phyloP scores from a whole-genome alignment of 2,888 invertebrate species.

The Tridacna gigas region DNA sequence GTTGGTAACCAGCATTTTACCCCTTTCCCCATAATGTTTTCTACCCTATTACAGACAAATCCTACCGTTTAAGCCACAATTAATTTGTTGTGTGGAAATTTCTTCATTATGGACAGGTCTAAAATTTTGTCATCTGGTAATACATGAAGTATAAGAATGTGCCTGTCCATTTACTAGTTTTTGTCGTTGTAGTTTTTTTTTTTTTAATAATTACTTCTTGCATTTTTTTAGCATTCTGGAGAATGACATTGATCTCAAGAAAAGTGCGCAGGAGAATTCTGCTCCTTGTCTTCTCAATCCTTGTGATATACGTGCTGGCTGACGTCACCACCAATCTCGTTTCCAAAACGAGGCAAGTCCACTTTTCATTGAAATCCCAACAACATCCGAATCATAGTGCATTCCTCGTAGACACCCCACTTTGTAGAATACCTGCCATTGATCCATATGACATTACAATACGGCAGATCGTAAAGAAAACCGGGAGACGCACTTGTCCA shows the following conservation, averaged over 20 bases:
- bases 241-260: constrained; percentile 22
- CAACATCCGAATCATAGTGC: background rate
- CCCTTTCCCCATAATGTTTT: too few relatives aligned
- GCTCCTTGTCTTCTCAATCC: background rate
- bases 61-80: too few relatives aligned
- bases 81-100: too few relatives aligned
- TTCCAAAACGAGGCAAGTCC: background rate
- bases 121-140: too few relatives aligned
- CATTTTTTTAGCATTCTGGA: too few relatives aligned
- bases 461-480: constrained; percentile 63
- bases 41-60: too few relatives aligned
- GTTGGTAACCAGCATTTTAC: too few relatives aligned
- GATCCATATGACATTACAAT: constrained; percentile 79
- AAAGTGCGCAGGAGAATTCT: constrained; percentile 26
- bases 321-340: constrained; percentile 13
- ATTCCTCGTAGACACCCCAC: constrained; percentile 78
- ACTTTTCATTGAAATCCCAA: background rate
- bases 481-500: constrained; percentile 67
- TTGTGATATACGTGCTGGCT: constrained; percentile 6
- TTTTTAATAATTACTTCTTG: too few relatives aligned
- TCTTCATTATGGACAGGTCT: too few relatives aligned
- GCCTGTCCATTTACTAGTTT: too few relatives aligned
- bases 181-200: too few relatives aligned
- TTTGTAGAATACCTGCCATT: constrained; percentile 80
- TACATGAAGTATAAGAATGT: too few relatives aligned